Conservation (phyloP, 1,140 invertebrate species). For the Eupristina koningsbergeri region DNA sequence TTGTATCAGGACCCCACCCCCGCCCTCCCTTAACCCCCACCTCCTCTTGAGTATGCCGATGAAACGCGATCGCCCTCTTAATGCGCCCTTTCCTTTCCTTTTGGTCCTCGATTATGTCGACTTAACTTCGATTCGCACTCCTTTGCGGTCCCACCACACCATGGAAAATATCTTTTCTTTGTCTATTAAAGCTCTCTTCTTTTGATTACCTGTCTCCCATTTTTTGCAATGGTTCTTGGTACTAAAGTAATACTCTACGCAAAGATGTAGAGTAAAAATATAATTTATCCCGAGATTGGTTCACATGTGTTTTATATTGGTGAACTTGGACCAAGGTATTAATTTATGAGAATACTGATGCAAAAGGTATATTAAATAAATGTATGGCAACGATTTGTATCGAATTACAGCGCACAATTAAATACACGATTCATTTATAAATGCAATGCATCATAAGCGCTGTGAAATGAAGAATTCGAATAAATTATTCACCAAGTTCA, state of each 20-base stretch:
- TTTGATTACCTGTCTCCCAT: no score
- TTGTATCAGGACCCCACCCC: constrained; percentile 7
- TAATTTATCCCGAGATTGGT: no score
- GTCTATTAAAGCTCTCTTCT: no score
- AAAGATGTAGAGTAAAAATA: no score
- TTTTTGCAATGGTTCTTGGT: no score
- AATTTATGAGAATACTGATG: background rate
- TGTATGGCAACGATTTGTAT: background rate
- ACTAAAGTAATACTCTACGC: no score
- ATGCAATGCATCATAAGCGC: background rate
- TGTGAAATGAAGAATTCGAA: background rate
- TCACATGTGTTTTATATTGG: no score
- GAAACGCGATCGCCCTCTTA: constrained; percentile 4
- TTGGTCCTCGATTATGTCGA: no score
- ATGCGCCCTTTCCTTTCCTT: background rate
- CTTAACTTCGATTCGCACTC: no score
- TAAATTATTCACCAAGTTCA: background rate
- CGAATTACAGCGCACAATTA: background rate
- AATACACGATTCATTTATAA: background rate
- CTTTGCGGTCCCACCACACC: no score
- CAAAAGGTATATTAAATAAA: background rate
- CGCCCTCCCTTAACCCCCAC: background rate
- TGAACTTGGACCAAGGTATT: no score
- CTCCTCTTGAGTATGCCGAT: background rate
- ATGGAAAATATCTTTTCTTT: no score